Evolutionary conservation across 2,888 invertebrate species (phyloP), one percentile per base, ranked within the genome.

Genomic region (Rhodophaea formosa): DNA sequence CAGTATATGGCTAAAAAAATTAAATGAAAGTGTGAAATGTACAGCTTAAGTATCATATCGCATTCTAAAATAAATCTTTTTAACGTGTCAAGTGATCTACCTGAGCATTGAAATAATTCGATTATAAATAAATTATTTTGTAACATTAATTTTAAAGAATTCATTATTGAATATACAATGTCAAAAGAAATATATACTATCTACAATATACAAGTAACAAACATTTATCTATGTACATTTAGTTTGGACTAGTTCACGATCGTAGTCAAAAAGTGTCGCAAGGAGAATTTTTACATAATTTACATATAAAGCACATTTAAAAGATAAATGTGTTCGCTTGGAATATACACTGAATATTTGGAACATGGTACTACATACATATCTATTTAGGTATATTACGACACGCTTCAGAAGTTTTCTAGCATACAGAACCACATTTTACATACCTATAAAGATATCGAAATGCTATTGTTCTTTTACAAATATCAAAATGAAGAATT

Each of bases 191-290:
- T 86, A 88, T 86, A 81, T 80, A 88, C 90, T 90, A 91, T 91
- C 90, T 90, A 91, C 86, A 91, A 90, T 91, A 88, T 91, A 91
- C 90, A 91, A 79, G 85, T 91, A 90, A 91, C 90, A 89, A 91
- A 91, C 87, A 88, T 88, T 86, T 88, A 89, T 87, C 86, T 91
- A 89, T 91, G 77, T 90, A 91, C 90, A 91, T 82, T 86, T 86
- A 87, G 77, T 86, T 86, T 84, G 88, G 91, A 91, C 91, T 91
- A 91, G 91, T 89, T 88, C 81, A 80, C 82, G 76, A 83, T 87
- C 74, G 77, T 85, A 85, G 83, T 87, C 85, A 77, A 87, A 84
- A 80, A 70, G 74, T 69, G 64, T 64, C 71, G 72, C 72, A 74
- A 73, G 68, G 70, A 67, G 69, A 72, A 70, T 80, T 82, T 84